These are phyloP conservation scores for Pollenia labialis DNA, from an alignment of 2,888 invertebrate genomes.

Conservation along the genomic window DNA sequence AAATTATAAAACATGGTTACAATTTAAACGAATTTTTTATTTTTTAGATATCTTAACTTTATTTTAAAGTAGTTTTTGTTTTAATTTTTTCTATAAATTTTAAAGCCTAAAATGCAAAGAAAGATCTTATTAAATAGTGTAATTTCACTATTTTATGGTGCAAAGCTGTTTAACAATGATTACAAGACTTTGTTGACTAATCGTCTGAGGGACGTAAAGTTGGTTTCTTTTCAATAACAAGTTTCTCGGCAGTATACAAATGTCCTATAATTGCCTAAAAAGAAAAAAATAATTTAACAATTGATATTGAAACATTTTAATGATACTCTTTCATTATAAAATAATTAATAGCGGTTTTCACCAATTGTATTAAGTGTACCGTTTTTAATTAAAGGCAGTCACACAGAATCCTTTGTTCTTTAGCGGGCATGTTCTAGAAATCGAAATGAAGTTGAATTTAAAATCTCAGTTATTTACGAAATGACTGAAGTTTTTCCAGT, in stretches of 20 bases:
- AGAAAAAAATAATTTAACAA: background rate
- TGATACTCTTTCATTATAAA: too few relatives aligned
- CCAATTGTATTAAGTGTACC: too few relatives aligned
- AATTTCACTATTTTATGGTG: conserved; percentile 32
- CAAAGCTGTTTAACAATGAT: conserved; percentile 20
- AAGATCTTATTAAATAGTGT: conserved; percentile 49
- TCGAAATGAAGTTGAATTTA: too few relatives aligned
- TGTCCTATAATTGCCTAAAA: conserved; percentile 88
- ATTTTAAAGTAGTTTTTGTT: conserved; percentile 14
- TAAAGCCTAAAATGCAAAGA: conserved; percentile 51
- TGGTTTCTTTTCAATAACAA: conserved; percentile 88
- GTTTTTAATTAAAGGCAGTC: too few relatives aligned
- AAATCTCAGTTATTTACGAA: too few relatives aligned
- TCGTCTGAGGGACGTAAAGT: conserved; percentile 78
- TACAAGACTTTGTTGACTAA: conserved; percentile 57
- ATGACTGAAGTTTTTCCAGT: too few relatives aligned
- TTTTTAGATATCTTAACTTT: conserved; percentile 28
- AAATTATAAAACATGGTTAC: conserved; percentile 37
- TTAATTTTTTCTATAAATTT: conserved; percentile 4
- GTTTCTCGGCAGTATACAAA: conserved; percentile 88
- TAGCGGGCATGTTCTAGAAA: too few relatives aligned
- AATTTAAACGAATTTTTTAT: conserved; percentile 30
- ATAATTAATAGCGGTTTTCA: too few relatives aligned
- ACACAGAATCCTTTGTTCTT: too few relatives aligned
- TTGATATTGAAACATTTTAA: background rate